Evolutionary conservation across 2,888 invertebrate genomes (phyloP).

Genomic region (Sicus ferrugineus): DNA sequence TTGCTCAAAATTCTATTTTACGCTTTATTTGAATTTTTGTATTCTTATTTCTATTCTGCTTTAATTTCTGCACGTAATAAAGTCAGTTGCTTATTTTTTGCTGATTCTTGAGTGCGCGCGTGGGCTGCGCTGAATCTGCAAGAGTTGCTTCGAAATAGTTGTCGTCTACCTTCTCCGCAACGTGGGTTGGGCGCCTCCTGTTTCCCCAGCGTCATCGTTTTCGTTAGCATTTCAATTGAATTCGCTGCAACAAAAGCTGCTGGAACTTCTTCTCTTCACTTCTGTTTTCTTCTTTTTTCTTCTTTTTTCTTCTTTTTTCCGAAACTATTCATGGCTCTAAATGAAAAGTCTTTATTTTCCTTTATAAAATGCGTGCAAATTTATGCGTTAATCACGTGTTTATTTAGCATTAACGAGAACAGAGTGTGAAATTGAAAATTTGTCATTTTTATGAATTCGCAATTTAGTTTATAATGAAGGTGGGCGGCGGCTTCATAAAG

Average conservation of each 20-base stretch:
- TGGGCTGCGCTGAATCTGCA: not conserved
- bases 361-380: constrained; percentile 30
- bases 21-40: not conserved
- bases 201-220: not conserved
- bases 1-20: too few species aligned
- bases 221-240: not conserved
- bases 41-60: not conserved
- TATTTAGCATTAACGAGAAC: constrained; percentile 25
- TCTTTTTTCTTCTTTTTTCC: not conserved
- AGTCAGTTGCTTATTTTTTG: not conserved
- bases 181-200: constrained; percentile 8
- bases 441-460: constrained; percentile 27
- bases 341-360: constrained; percentile 11
- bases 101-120: not conserved
- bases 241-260: not conserved
- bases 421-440: constrained; percentile 34
- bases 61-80: not conserved
- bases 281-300: not conserved
- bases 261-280: not conserved
- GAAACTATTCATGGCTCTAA: not conserved
- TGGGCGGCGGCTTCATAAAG: constrained; percentile 23
- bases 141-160: not conserved
- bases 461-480: too few species aligned
- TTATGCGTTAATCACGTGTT: constrained; percentile 36
- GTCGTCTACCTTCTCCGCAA: not conserved